phyloP scores from a whole-genome alignment of 2,797 vertebrate genomes.

The Nannoperca australis region DNA sequence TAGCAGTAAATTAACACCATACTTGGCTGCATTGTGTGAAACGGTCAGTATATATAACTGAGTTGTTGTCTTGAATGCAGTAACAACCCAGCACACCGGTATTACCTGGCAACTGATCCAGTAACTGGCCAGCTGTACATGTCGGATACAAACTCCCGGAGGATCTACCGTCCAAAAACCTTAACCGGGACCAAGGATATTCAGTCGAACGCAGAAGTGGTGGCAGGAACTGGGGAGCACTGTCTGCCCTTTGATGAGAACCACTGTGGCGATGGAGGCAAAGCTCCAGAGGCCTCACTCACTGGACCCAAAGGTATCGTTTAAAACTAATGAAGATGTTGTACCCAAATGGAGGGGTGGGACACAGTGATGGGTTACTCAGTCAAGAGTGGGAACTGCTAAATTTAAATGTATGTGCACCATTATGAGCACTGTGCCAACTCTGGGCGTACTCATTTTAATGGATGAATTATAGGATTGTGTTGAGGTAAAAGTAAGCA shows the following conservation, averaged over 20 bases:
- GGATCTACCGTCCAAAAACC: constrained; percentile 92
- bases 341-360: constrained; percentile 45
- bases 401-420: constrained; percentile 49
- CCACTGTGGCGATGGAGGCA: constrained; percentile 96
- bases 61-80: constrained; percentile 80
- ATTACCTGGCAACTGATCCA: constrained; percentile 96
- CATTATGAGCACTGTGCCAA: constrained; percentile 42
- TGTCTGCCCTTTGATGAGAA: constrained; percentile 98
- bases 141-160: constrained; percentile 96
- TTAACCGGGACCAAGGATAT: constrained; percentile 91
- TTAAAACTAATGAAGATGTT: constrained; percentile 58
- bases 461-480: constrained; percentile 38
- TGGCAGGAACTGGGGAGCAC: constrained; percentile 96
- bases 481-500: constrained; percentile 34
- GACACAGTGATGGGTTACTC: constrained; percentile 43
- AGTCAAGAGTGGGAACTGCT: constrained; percentile 39
- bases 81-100: constrained; percentile 97
- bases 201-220: constrained; percentile 92
- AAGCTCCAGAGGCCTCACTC: constrained; percentile 94
- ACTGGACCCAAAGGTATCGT: constrained; percentile 97
- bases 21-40: background rate
- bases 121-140: constrained; percentile 95
- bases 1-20: constrained; percentile 6
- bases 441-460: constrained; percentile 27
- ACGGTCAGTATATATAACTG: constrained; percentile 22